Conservation (phyloP, 2,888 invertebrate genomes). For the Mimachlamys varia region DNA sequence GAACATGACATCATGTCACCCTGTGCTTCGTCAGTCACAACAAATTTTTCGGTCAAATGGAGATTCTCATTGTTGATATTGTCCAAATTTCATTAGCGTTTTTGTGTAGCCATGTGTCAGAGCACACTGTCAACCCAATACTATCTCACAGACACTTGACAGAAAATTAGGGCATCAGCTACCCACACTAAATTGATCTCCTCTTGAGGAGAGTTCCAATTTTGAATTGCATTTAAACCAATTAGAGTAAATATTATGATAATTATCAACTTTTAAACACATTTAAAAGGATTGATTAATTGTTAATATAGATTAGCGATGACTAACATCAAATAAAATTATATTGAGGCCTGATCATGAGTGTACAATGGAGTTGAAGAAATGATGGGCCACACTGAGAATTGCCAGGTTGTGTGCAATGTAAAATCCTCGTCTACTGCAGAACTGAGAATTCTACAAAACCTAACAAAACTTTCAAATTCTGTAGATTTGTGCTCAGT, state of each 20-base stretch:
- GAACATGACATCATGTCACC: conserved; percentile 18
- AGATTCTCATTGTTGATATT: conserved; percentile 26
- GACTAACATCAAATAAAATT: not conserved
- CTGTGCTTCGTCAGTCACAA: conserved; percentile 19
- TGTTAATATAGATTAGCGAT: conserved; percentile 22
- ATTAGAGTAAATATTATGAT: conserved; percentile 33
- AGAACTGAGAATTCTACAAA: not conserved
- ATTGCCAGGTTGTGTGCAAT: not conserved
- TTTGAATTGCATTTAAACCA: conserved; percentile 20
- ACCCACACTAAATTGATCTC: conserved; percentile 25
- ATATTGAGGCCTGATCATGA: not conserved
- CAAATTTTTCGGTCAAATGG: conserved; percentile 1
- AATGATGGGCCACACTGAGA: not conserved
- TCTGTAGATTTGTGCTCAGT: too few species aligned
- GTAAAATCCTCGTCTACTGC: not conserved
- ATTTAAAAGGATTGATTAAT: conserved; percentile 34
- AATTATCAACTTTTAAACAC: conserved; percentile 8
- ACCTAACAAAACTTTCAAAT: not conserved
- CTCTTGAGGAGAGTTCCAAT: conserved; percentile 33
- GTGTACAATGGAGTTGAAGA: not conserved
- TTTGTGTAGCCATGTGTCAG: conserved; percentile 25
- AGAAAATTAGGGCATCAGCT: conserved; percentile 31
- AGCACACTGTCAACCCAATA: conserved; percentile 4
- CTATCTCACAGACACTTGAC: not conserved
- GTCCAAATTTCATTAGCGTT: conserved; percentile 31